Evolutionary conservation across 2,797 vertebrate species (phyloP).

Genomic region (Pipistrellus pygmaeus): DNA sequence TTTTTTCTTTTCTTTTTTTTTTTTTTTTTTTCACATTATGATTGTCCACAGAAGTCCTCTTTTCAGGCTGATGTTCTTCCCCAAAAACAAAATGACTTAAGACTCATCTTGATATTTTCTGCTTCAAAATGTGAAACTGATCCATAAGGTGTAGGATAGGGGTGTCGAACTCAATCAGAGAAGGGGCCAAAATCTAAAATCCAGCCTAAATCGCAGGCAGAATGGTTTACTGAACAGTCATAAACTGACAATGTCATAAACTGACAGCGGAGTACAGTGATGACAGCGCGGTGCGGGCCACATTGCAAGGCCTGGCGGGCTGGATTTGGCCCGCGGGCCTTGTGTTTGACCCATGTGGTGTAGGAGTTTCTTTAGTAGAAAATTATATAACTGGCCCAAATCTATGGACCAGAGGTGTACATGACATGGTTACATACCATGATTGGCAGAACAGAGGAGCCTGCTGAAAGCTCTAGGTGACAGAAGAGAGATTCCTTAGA

Average conservation of each 20-base stretch:
- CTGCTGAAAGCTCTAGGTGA: neutral
- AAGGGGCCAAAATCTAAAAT: too few relatives aligned
- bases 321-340: too few relatives aligned
- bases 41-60: neutral
- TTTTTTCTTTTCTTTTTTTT: conserved; percentile 37
- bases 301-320: too few relatives aligned
- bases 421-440: neutral
- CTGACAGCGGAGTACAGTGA: too few relatives aligned
- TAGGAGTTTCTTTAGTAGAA: neutral
- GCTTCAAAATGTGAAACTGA: neutral
- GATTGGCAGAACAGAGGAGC: neutral
- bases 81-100: neutral
- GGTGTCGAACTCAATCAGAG: too few relatives aligned
- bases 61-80: neutral
- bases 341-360: too few relatives aligned
- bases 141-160: neutral
- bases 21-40: neutral
- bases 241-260: too few relatives aligned
- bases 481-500: neutral
- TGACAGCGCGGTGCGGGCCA: too few relatives aligned
- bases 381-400: neutral
- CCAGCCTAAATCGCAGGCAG: too few relatives aligned
- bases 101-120: neutral
- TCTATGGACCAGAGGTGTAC: neutral
- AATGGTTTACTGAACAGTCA: too few relatives aligned